These are phyloP conservation scores for Myocastor coypus DNA, from an alignment of 2,113 vertebrate species.

Conservation along the genomic window DNA sequence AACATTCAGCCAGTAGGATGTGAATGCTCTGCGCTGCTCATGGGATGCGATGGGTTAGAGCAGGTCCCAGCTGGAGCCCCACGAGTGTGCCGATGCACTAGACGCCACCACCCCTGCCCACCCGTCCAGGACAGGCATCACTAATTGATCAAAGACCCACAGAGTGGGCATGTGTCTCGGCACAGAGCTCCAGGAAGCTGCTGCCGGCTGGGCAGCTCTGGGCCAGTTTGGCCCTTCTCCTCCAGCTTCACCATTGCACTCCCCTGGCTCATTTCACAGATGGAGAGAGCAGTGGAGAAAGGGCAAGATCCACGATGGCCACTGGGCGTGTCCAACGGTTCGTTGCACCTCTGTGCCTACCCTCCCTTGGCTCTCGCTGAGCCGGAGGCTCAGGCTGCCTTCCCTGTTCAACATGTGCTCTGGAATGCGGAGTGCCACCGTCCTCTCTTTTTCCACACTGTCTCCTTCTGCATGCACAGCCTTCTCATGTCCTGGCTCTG, in stretches of 20 bases:
- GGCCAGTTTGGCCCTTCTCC: neutral
- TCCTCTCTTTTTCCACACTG: neutral
- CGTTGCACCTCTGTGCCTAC: accelerated
- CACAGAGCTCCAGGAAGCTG: neutral
- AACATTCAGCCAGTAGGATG: neutral
- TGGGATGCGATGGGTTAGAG: accelerated
- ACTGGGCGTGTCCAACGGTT: neutral
- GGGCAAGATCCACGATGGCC: neutral
- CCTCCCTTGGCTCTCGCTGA: accelerated
- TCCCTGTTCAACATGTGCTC: neutral
- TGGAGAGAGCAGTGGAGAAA: neutral
- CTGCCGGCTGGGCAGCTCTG: too few relatives aligned
- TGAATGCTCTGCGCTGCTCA: accelerated
- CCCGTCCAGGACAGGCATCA: neutral
- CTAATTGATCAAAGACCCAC: neutral
- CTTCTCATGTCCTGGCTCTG: neutral
- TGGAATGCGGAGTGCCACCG: neutral
- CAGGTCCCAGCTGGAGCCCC: neutral
- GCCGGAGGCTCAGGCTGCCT: neutral
- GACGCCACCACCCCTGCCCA: accelerated
- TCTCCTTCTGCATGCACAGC: accelerated
- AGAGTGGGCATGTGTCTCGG: neutral
- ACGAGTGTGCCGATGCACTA: neutral
- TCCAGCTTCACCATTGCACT: neutral
- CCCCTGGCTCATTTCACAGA: neutral